Base-by-base conservation (phyloP, 2,797 vertebrate genomes). In the Fratercula arctica region DNA sequence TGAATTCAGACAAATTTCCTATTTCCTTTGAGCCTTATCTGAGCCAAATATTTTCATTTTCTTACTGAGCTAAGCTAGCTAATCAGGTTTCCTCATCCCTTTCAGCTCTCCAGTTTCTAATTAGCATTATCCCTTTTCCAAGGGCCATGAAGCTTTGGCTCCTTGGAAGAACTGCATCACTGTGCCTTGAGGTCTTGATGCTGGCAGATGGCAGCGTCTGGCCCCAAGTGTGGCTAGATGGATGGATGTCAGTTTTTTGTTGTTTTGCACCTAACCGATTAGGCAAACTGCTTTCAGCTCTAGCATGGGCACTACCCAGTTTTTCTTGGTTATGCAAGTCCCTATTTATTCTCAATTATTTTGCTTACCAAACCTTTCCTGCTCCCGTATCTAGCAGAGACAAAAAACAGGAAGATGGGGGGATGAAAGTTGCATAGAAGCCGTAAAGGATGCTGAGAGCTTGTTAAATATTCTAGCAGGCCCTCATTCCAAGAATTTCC, bases 381-480 rank as follows among this genome's bases (percentile, higher is more conserved):
- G 39, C 37, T 75, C 31, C n/a, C 9, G 2, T 57, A 45, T 37
- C 41, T 59, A 48, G 26, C 23, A 74, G 54, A 46, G 41, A 33
- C 28, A 87, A 69, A 96, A 75, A 37, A 28, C 43, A 63, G 61
- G 48, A 93, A 95, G 85, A 56, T 33, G 9, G 8, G 16, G 26
- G 24, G 20, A 29, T 43, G n/a, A 93, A 96, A 82, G 56, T 54
- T 92, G 35, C 24, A 72, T 10, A 93, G 68, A 59, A 88, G 24
- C 41, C 26, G 29, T 35, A 43, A 45, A 77, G 19, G 54, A 48
- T 86, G 37, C 26, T 75, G 51, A 93, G 46, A 91, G 24, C 57
- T 94, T 87, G 59, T 86, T 95, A 89, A 95, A 95, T 73, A 94
- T 76, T 72, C 78, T 69, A 43, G 56, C 35, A 73, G 79, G n/a